These are phyloP conservation scores for Siniperca chuatsi DNA, from an alignment of 2,113 vertebrate species.

Conservation along the genomic window DNA sequence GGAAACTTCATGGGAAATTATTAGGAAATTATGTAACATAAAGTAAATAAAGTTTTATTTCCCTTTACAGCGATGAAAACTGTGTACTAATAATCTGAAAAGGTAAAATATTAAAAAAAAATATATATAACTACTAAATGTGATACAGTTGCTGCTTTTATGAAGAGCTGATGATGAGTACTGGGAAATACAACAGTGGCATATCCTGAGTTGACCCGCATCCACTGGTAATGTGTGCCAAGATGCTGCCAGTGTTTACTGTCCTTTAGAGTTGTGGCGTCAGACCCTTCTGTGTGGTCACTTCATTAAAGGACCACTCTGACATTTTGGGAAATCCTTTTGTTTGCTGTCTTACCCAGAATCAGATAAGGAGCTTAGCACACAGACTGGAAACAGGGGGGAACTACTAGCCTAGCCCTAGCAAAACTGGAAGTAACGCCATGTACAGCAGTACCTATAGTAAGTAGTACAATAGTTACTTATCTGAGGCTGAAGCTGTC, in stretches of 20 bases:
- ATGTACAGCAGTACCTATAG: neutral
- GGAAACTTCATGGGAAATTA: neutral
- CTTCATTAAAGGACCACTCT: neutral
- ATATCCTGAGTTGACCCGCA: neutral
- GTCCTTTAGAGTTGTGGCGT: neutral
- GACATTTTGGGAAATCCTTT: neutral
- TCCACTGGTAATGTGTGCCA: neutral
- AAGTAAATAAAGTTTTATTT: neutral
- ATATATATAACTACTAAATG: too few relatives aligned
- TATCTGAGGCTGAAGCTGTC: neutral
- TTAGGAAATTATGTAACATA: too few relatives aligned
- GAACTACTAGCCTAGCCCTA: neutral
- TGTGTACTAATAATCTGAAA: too few relatives aligned
- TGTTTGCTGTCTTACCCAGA: neutral
- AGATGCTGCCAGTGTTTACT: neutral
- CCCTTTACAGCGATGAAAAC: too few relatives aligned
- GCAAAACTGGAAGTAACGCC: neutral
- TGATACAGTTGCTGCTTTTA: neutral
- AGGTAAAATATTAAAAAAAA: too few relatives aligned
- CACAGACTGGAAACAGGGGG: neutral
- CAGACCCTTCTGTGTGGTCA: neutral
- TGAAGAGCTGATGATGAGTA: neutral
- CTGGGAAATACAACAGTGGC: too few relatives aligned
- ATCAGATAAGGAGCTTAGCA: neutral
- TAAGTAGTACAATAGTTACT: neutral